Base-by-base conservation (phyloP, 1,140 invertebrate species). In the Leptinotarsa undecemlineata region DNA sequence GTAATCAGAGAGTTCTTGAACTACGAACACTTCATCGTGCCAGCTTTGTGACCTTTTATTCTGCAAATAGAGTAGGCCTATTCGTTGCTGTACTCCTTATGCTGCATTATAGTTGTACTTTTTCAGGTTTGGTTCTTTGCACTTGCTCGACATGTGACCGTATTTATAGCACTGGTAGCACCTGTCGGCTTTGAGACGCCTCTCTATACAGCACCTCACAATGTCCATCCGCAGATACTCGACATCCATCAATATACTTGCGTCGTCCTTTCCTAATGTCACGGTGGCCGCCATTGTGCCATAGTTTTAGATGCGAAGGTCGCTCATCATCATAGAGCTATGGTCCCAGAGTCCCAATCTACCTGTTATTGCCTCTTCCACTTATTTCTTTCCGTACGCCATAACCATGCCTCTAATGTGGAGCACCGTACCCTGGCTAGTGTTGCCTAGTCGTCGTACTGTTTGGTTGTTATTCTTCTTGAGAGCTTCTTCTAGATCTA, bases 281-380 rank as follows among this genome's bases (percentile, higher is more conserved):
- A 76, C 15, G 17, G 72, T 77, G 21, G 68, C 68, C 3, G 72
- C 63, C 48, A 68, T 48, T 3, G 72, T 78, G 11, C 68, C 57
- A 64, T 69, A 64, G 4, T 14, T 23, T n/a, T 63, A 51, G 19
- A 68, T 72, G 26, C 77, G 74, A 5, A 74, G n/a, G 23, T 73
- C 63, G 14, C 72, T 62, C 8, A 78, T 17, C 8, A 20, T 71
- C 47, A 13, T 19, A 14, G 17, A 8, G 42, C 5, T n/a, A 3
- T 13, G 4, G 57, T 13, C 63, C 61, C 3, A 61, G 19, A 20
- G 11, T 74, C 21, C 21, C 21, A 23, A 23, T 23, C 21, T 23
- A 3, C 21, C 21, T 23, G 21, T 23, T 2, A 23, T 23, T 23
- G 21, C 21, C 21, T 23, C 2, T 23, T 23, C 21, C 21, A 23